phyloP scores from a whole-genome alignment of 1,140 invertebrate species.

The Drosophila willistoni region DNA sequence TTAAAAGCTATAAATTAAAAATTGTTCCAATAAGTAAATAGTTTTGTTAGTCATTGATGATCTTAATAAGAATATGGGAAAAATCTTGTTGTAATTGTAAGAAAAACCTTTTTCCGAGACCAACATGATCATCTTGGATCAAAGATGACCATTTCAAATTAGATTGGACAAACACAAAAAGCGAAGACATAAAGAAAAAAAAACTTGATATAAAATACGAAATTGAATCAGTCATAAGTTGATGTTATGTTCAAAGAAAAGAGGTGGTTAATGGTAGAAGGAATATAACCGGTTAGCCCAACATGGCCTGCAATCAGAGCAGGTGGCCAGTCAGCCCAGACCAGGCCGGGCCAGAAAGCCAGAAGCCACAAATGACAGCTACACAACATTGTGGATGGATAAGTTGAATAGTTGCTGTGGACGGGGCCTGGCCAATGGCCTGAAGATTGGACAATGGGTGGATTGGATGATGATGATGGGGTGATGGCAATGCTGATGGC shows the following conservation, averaged over 20 bases:
- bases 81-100: no score
- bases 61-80: no score
- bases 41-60: no score
- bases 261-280: conserved; percentile 10
- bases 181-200: conserved; percentile 8
- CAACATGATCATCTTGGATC: conserved; percentile 12
- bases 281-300: conserved; percentile 51
- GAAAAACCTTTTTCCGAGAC: no score
- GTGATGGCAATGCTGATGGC: conserved; percentile 10
- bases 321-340: conserved; percentile 54
- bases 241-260: conserved; percentile 32
- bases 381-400: conserved; percentile 9
- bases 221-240: conserved; percentile 68
- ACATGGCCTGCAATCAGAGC: conserved; percentile 49
- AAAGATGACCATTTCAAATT: neutral
- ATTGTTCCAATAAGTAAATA: no score
- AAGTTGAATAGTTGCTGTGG: neutral
- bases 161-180: neutral
- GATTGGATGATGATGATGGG: conserved; percentile 33
- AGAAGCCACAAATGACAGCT: conserved; percentile 38
- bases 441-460: conserved; percentile 52
- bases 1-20: no score
- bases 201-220: conserved; percentile 31
- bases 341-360: neutral
- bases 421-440: conserved; percentile 45